A percentile compares a stretch with the other conserved stretches of the same genome.
These are phyloP conservation scores for Salvelinus alpinus DNA, from an alignment of 2,113 vertebrate species.

Conservation along the genomic window DNA sequence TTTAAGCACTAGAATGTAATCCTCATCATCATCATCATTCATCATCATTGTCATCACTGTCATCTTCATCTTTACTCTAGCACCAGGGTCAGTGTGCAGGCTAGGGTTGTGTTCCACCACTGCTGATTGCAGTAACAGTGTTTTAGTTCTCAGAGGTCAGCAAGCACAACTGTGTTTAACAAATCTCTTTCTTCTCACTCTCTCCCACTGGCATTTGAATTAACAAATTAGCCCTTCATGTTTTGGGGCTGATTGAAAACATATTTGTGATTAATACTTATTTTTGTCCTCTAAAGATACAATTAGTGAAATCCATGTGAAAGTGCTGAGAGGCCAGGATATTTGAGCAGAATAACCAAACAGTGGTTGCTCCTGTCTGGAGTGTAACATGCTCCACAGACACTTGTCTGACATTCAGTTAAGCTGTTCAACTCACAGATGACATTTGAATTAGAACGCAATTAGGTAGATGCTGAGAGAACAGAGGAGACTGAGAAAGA, in stretches of 20 bases:
- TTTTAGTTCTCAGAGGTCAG: background rate
- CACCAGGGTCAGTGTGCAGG: background rate
- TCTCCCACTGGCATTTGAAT: slow-evolving; percentile 4
- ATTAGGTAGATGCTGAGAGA: slow-evolving; percentile 57
- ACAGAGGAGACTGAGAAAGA: slow-evolving; percentile 17
- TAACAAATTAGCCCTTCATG: slow-evolving; percentile 35
- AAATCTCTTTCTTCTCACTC: slow-evolving; percentile 22
- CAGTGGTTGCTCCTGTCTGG: slow-evolving; percentile 41
- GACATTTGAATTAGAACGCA: slow-evolving; percentile 75
- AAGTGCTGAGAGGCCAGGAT: slow-evolving; percentile 40
- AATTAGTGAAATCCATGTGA: slow-evolving; percentile 53
- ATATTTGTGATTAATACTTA: slow-evolving; percentile 62
- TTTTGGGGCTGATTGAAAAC: slow-evolving; percentile 62
- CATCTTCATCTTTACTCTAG: slow-evolving; percentile 11
- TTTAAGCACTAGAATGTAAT: background rate
- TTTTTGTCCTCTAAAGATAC: slow-evolving; percentile 62
- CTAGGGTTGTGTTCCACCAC: background rate
- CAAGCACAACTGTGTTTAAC: no score
- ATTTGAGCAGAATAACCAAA: slow-evolving; percentile 61
- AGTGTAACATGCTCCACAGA: slow-evolving; percentile 48
- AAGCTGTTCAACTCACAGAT: slow-evolving; percentile 58
- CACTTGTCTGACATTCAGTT: slow-evolving; percentile 49
- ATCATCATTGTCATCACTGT: background rate
- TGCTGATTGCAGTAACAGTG: background rate
- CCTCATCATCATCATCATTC: slow-evolving; percentile 26